These are phyloP conservation scores for Aegotheles bennettii DNA, from an alignment of 2,113 vertebrate genomes.

Conservation along the genomic window DNA sequence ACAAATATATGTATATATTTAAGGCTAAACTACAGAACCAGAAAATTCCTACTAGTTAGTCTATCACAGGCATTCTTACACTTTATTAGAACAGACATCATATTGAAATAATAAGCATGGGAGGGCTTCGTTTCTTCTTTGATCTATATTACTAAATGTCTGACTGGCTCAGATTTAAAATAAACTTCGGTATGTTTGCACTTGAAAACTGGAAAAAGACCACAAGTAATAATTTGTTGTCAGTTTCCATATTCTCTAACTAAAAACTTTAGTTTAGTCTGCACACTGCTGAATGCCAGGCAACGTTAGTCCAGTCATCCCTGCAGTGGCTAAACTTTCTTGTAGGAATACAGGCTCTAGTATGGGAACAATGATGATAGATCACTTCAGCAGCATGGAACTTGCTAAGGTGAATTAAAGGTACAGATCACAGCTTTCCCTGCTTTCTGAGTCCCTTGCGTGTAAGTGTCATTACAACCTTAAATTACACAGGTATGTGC, in stretches of 20 bases:
- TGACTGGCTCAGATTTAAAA: conserved; percentile 75
- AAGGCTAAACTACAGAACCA: conserved; percentile 71
- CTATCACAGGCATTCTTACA: conserved; percentile 68
- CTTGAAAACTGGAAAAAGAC: conserved; percentile 75
- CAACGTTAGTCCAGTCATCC: conserved; percentile 60
- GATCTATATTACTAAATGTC: conserved; percentile 76
- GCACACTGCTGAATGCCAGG: conserved; percentile 62
- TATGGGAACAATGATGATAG: conserved; percentile 73
- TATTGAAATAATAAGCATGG: conserved; percentile 82
- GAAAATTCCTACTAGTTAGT: conserved; percentile 71
- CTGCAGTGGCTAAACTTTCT: conserved; percentile 75
- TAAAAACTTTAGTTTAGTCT: conserved; percentile 80
- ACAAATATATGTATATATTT: conserved; percentile 80
- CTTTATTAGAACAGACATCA: conserved; percentile 80
- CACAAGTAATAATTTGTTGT: conserved; percentile 78
- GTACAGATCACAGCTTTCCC: conserved; percentile 66
- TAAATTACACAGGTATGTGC: not conserved
- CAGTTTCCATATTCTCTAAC: conserved; percentile 67
- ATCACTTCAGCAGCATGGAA: conserved; percentile 80
- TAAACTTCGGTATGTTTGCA: conserved; percentile 76
- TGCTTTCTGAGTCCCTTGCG: conserved; percentile 70
- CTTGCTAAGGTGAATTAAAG: conserved; percentile 74
- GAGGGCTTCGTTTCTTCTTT: conserved; percentile 73
- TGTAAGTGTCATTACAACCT: not conserved
- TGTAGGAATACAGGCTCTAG: conserved; percentile 42